Percentiles rank a stretch among this genome's conserved stretches.
Evolutionary conservation across 2,888 invertebrate genomes (phyloP).

Genomic region (Xylota segnis): DNA sequence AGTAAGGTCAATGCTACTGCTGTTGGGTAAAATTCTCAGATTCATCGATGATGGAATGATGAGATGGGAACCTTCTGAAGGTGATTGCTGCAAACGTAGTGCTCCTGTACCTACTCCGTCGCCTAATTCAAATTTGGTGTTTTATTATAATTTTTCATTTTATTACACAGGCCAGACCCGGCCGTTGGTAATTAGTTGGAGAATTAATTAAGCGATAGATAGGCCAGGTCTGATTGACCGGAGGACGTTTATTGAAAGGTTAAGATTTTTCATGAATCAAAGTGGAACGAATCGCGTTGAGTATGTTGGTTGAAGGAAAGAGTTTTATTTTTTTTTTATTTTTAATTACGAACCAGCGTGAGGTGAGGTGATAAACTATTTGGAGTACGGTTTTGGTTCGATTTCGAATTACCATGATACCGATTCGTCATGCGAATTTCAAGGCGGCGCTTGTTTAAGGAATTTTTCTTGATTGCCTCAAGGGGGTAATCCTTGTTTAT

Average conservation of each 20-base stretch:
- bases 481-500: slow-evolving; percentile 55
- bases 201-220: slow-evolving; percentile 73
- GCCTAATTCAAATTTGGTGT: slow-evolving; percentile 72
- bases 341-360: slow-evolving; percentile 3
- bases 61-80: slow-evolving; percentile 50
- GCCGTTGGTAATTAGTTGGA: slow-evolving; percentile 61
- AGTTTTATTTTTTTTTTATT: slow-evolving; percentile 1
- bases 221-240: background rate
- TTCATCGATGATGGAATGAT: background rate
- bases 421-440: slow-evolving; percentile 73
- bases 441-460: slow-evolving; percentile 67
- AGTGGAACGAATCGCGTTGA: slow-evolving; percentile 62
- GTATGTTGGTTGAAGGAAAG: slow-evolving; percentile 27
- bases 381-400: slow-evolving; percentile 49
- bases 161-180: slow-evolving; percentile 38
- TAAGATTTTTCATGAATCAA: slow-evolving; percentile 40
- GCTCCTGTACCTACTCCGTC: slow-evolving; percentile 29
- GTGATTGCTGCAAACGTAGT: slow-evolving; percentile 43
- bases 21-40: slow-evolving; percentile 7
- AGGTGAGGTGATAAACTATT: slow-evolving; percentile 58
- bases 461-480: background rate
- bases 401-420: slow-evolving; percentile 30
- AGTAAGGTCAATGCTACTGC: slow-evolving; percentile 54
- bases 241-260: slow-evolving; percentile 42
- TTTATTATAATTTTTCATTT: slow-evolving; percentile 74